Evolutionary conservation across 2,888 invertebrate species (phyloP).

Genomic region (Euzetes globulus): DNA sequence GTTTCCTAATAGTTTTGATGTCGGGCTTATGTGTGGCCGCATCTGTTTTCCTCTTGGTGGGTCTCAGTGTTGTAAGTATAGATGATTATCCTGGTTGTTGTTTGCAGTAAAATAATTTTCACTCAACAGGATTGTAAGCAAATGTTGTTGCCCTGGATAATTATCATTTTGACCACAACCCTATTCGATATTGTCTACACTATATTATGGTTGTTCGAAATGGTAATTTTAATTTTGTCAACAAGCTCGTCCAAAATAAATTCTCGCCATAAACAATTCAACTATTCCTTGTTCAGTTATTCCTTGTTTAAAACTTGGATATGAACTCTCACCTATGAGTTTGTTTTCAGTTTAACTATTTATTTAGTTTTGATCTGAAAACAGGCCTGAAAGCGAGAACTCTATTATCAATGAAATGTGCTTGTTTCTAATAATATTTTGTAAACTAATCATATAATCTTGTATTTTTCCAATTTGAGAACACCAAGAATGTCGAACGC

Average conservation of each 20-base stretch:
- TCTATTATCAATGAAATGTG: no score
- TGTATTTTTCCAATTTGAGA: not conserved
- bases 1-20: not conserved
- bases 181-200: not conserved
- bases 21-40: conserved; percentile 5
- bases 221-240: no score
- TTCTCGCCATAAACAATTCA: no score
- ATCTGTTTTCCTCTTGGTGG: not conserved
- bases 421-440: not conserved
- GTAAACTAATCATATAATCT: not conserved
- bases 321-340: not conserved
- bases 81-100: not conserved
- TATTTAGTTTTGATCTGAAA: no score
- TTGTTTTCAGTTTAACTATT: no score
- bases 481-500: not conserved
- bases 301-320: no score
- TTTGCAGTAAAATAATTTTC: not conserved
- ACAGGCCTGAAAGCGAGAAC: no score
- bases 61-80: conserved; percentile 5
- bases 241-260: no score
- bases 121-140: not conserved
- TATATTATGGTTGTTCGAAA: not conserved
- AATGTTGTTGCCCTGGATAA: not conserved
- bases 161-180: not conserved
- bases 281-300: no score